phyloP scores from a whole-genome alignment of 2,888 invertebrate species.

The Mechanitis messenoides region DNA sequence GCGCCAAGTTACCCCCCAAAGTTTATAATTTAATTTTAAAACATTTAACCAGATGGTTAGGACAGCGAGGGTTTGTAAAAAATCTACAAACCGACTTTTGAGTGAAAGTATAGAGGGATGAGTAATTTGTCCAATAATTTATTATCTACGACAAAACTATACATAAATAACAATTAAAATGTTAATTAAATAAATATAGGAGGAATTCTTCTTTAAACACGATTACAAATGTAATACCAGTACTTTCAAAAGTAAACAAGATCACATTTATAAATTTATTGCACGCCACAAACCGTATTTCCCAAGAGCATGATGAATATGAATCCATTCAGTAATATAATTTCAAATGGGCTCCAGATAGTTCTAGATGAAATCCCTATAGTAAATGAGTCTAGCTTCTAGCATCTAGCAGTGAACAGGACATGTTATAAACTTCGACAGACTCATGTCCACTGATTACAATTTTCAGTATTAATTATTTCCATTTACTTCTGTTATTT shows the following conservation, averaged over 20 bases:
- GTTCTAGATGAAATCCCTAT: constrained; percentile 45
- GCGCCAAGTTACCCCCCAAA: constrained; percentile 35
- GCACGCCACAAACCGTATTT: constrained; percentile 59
- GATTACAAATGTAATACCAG: neutral
- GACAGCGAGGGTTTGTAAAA: too few relatives aligned
- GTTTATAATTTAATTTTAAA: constrained; percentile 43
- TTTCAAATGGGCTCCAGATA: constrained; percentile 45
- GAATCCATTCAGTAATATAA: constrained; percentile 43
- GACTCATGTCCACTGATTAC: too few relatives aligned
- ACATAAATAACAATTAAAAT: too few relatives aligned
- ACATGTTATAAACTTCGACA: constrained; percentile 43
- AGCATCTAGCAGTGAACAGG: constrained; percentile 49
- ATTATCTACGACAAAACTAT: too few relatives aligned
- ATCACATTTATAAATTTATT: constrained; percentile 8
- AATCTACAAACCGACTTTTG: too few relatives aligned
- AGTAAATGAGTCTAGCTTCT: constrained; percentile 46
- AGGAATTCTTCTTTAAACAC: too few relatives aligned
- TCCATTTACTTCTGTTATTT: too few relatives aligned
- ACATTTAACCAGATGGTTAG: neutral
- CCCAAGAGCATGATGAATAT: constrained; percentile 50
- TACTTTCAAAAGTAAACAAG: neutral
- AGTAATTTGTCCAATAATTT: too few relatives aligned
- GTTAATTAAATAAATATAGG: too few relatives aligned
- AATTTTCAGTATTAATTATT: too few relatives aligned
- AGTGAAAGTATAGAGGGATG: too few relatives aligned